Percentiles rank a stretch among this genome's conserved stretches.
Conservation (phyloP, 2,888 invertebrate species). For the Hyposoter didymator region DNA sequence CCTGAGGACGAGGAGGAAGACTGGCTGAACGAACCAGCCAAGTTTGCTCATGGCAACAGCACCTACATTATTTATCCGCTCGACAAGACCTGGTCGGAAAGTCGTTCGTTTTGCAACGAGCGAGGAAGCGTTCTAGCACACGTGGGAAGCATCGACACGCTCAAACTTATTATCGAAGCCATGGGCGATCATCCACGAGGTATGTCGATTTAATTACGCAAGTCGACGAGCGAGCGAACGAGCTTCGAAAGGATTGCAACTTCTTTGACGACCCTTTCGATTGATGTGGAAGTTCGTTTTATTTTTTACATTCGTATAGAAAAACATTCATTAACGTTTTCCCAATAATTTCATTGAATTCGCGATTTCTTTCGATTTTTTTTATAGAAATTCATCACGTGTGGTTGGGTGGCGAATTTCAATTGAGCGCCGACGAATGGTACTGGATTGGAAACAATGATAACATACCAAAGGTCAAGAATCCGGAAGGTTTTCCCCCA, state of each 20-base stretch:
- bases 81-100: constrained; percentile 75
- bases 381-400: constrained; percentile 70
- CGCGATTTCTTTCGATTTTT: neutral
- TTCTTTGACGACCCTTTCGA: neutral
- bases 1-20: constrained; percentile 71
- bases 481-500: constrained; percentile 83
- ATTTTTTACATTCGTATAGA: neutral
- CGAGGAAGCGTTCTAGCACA: constrained; percentile 70
- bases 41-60: constrained; percentile 71
- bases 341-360: no score
- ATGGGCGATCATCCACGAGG: constrained; percentile 77
- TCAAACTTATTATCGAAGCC: constrained; percentile 72
- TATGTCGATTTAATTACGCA: constrained; percentile 32
- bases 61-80: constrained; percentile 74
- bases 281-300: neutral
- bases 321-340: neutral
- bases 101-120: constrained; percentile 70
- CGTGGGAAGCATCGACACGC: constrained; percentile 67
- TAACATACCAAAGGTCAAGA: constrained; percentile 63
- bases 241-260: neutral
- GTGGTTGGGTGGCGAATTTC: constrained; percentile 73
- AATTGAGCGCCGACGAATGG: constrained; percentile 68
- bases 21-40: constrained; percentile 74
- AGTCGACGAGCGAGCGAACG: neutral
- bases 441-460: constrained; percentile 71